Conservation (phyloP, 2,113 vertebrate genomes). For the Pedionomus torquatus region DNA sequence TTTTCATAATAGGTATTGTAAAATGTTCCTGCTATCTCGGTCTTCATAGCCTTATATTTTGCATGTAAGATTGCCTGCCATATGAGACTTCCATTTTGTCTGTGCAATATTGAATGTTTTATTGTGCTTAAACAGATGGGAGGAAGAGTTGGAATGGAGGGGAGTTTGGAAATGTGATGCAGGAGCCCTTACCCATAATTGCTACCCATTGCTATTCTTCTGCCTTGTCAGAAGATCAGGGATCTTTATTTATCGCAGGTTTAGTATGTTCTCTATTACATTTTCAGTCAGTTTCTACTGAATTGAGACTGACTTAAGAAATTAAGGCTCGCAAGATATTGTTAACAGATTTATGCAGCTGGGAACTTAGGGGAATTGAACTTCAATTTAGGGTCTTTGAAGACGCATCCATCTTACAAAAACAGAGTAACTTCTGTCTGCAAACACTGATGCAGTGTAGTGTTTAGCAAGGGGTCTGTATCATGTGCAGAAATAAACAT, state of each 20-base stretch:
- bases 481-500: neutral
- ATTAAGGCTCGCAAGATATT: neutral
- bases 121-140: neutral
- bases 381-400: neutral
- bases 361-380: neutral
- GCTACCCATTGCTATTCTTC: neutral
- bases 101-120: neutral
- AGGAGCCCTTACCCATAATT: neutral
- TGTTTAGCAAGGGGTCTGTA: neutral
- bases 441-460: neutral
- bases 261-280: neutral
- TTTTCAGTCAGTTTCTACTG: neutral
- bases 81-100: neutral
- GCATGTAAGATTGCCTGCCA: neutral
- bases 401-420: neutral
- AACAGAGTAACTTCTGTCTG: neutral
- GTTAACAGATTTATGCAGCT: neutral
- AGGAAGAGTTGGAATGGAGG: neutral
- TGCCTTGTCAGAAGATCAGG: neutral
- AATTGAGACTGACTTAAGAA: neutral
- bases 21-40: neutral
- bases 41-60: neutral
- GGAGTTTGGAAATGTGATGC: neutral
- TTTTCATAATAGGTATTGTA: neutral
- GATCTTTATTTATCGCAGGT: neutral